A percentile compares a stretch with the other conserved stretches of the same genome.
phyloP scores from a whole-genome alignment of 2,797 vertebrate genomes.

The Aldrovandia affinis region DNA sequence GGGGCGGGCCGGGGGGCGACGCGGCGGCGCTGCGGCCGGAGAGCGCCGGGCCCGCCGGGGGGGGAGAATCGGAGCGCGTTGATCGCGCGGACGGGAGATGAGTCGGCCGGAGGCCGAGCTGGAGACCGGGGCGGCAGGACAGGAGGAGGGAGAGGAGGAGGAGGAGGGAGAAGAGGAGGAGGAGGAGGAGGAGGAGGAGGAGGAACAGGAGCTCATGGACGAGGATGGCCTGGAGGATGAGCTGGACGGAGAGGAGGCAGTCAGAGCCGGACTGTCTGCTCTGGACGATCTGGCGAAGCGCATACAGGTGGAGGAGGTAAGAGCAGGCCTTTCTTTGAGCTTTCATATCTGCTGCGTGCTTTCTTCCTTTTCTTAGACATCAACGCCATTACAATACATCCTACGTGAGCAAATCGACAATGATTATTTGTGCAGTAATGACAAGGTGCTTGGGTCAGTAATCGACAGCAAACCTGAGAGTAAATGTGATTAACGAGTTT shows the following conservation, averaged over 20 bases:
- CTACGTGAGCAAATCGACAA: no score
- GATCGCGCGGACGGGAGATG: constrained; percentile 2
- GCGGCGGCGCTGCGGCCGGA: neutral
- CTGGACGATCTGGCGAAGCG: constrained; percentile 88
- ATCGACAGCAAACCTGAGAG: no score
- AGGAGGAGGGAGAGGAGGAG: constrained; percentile 50
- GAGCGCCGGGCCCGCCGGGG: neutral
- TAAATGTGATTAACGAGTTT: no score
- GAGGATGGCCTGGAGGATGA: constrained; percentile 52
- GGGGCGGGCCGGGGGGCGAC: neutral
- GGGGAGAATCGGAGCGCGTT: neutral
- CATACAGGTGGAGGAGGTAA: constrained; percentile 89
- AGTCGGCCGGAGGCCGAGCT: constrained; percentile 32
- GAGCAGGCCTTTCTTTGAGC: constrained; percentile 26
- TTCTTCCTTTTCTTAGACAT: no score
- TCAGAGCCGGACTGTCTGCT: constrained; percentile 81
- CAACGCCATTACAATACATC: no score
- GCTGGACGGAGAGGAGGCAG: constrained; percentile 63
- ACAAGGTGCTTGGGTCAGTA: no score
- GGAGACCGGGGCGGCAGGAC: constrained; percentile 36
- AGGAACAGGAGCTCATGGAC: constrained; percentile 49
- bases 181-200: constrained; percentile 66
- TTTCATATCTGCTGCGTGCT: no score
- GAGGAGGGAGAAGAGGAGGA: constrained; percentile 59
- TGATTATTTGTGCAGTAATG: no score